Evolutionary conservation across 2,888 invertebrate species (phyloP).

Genomic region (Brachypalpus laphriformis): DNA sequence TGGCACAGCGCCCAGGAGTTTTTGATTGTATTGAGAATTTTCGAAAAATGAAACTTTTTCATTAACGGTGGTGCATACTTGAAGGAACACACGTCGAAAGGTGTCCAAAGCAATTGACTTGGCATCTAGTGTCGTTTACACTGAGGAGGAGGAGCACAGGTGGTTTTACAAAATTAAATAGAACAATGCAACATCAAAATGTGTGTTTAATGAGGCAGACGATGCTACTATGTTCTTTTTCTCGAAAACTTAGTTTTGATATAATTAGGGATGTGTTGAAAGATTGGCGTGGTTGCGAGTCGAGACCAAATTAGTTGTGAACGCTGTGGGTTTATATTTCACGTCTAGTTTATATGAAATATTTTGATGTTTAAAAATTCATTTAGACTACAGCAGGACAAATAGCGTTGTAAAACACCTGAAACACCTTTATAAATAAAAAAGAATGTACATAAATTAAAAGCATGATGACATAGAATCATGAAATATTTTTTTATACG

Average conservation of each 20-base stretch:
- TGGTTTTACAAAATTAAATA: not conserved
- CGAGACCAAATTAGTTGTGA: not conserved
- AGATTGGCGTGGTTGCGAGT: not conserved
- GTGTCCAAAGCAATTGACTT: slow-evolving; percentile 12
- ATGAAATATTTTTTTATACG: too few relatives aligned
- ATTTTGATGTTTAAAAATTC: not conserved
- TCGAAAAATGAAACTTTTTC: slow-evolving; percentile 15
- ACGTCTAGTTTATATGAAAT: not conserved
- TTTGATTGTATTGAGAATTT: not conserved
- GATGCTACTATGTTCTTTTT: not conserved
- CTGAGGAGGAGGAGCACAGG: slow-evolving; percentile 4
- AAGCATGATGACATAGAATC: too few relatives aligned
- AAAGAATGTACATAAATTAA: too few relatives aligned
- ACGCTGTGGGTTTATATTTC: not conserved
- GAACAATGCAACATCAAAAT: slow-evolving; percentile 27
- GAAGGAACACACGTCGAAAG: not conserved
- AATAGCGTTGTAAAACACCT: too few relatives aligned
- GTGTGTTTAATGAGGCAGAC: slow-evolving; percentile 23
- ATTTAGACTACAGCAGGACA: not conserved
- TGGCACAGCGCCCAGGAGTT: slow-evolving; percentile 49
- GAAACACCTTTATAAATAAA: too few relatives aligned
- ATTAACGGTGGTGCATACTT: slow-evolving; percentile 7
- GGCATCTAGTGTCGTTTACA: not conserved
- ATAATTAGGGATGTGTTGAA: slow-evolving; percentile 27
- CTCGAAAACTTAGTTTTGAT: not conserved